Percentiles rank a stretch among this genome's conserved stretches.
Conservation (phyloP, 2,888 invertebrate genomes). For the Lochmaea capreae region DNA sequence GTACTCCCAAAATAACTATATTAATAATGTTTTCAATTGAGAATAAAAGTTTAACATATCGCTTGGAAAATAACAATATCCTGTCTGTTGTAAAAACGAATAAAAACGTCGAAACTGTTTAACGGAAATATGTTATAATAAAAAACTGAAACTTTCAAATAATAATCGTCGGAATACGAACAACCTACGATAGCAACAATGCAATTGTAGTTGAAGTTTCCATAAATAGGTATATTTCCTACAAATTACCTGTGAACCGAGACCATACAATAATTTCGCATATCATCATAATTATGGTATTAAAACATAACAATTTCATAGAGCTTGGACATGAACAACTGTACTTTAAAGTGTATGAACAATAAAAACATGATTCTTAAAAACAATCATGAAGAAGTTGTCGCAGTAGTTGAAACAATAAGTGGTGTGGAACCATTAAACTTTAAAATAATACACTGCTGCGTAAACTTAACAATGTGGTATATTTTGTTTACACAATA, state of each 20-base stretch:
- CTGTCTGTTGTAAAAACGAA: neutral
- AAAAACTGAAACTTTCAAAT: constrained; percentile 6
- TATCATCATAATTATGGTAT: constrained; percentile 45
- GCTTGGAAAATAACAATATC: neutral
- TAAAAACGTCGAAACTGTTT: neutral
- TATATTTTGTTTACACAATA: too few relatives aligned
- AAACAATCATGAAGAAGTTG: constrained; percentile 23
- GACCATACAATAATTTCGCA: constrained; percentile 29
- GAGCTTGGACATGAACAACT: constrained; percentile 45
- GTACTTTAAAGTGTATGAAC: constrained; percentile 35
- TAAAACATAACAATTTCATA: constrained; percentile 50
- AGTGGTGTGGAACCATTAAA: too few relatives aligned
- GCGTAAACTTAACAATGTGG: too few relatives aligned
- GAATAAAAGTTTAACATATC: neutral
- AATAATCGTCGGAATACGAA: neutral
- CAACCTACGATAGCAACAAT: neutral
- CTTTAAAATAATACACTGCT: too few relatives aligned
- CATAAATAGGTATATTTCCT: constrained; percentile 24
- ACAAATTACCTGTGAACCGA: constrained; percentile 35
- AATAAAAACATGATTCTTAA: constrained; percentile 31
- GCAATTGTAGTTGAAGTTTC: constrained; percentile 34
- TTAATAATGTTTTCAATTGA: neutral
- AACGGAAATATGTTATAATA: constrained; percentile 6
- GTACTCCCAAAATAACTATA: neutral
- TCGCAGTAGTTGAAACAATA: constrained; percentile 28